Percentiles rank a stretch among this genome's conserved stretches.
Conservation (phyloP, 2,113 vertebrate species). For the Stomatorhinus ivindoensis region DNA sequence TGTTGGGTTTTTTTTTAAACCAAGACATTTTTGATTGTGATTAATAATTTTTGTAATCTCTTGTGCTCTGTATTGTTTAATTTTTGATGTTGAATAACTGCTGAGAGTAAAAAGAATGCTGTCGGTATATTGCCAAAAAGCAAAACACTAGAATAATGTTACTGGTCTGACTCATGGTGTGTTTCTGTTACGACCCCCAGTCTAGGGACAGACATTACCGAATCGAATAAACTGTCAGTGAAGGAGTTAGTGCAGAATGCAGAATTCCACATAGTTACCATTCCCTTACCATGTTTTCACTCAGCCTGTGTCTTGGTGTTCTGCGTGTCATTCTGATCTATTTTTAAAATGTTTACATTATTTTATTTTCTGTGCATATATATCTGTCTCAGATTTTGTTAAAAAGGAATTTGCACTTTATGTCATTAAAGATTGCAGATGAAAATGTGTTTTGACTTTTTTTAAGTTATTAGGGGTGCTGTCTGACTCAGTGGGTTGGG, state of each 20-base stretch:
- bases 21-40: not conserved
- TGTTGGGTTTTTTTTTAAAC: not conserved
- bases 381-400: not conserved
- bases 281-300: not conserved
- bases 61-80: not conserved
- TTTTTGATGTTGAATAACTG: not conserved
- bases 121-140: not conserved
- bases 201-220: not conserved
- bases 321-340: not conserved
- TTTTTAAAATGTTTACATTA: not conserved
- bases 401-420: not conserved
- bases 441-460: not conserved
- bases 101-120: not conserved
- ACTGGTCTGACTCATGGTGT: not conserved
- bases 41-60: not conserved
- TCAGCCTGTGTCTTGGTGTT: not conserved
- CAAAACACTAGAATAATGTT: not conserved
- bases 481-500: not conserved
- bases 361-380: not conserved
- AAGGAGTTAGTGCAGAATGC: not conserved
- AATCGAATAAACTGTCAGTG: not conserved
- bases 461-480: not conserved
- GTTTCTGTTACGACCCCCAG: too few relatives aligned
- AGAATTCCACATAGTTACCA: not conserved
- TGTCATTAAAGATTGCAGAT: not conserved